These are phyloP conservation scores for Chrysaora quinquecirrha DNA, from an alignment of 30 jellyfish, hydroid and myxozoan species.

Conservation along the genomic window DNA sequence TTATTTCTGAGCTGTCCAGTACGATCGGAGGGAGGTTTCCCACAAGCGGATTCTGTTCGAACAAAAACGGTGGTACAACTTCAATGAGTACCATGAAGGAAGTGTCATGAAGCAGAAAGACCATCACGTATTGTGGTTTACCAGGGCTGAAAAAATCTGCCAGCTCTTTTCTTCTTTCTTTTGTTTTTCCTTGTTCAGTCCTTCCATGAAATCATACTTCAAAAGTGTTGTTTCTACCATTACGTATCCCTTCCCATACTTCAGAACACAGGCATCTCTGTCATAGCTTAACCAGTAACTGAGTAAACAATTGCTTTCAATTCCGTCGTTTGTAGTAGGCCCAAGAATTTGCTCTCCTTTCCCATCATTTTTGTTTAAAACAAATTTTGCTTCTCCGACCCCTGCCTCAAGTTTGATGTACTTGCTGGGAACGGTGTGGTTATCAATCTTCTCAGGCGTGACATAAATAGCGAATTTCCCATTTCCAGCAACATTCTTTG, in stretches of 20 bases:
- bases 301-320: too few relatives aligned
- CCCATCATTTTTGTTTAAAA: too few relatives aligned
- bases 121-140: neutral
- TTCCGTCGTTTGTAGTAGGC: too few relatives aligned
- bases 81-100: too few relatives aligned
- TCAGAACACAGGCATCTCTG: constrained; percentile 21
- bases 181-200: neutral
- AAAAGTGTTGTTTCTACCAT: constrained; percentile 11
- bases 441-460: too few relatives aligned
- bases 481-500: too few relatives aligned
- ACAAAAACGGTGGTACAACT: neutral
- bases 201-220: constrained; percentile 1
- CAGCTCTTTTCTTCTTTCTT: neutral
- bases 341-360: too few relatives aligned
- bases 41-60: constrained; percentile 10
- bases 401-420: too few relatives aligned
- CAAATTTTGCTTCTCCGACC: too few relatives aligned
- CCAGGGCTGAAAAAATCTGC: constrained; percentile 9
- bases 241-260: constrained; percentile 41
- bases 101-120: too few relatives aligned
- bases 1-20: constrained; percentile 24
- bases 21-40: constrained; percentile 16
- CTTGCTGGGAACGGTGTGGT: too few relatives aligned
- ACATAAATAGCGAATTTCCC: too few relatives aligned
- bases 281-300: constrained; percentile 44